Conservation (phyloP, 2,113 vertebrate species). For the Xiphophorus couchianus region DNA sequence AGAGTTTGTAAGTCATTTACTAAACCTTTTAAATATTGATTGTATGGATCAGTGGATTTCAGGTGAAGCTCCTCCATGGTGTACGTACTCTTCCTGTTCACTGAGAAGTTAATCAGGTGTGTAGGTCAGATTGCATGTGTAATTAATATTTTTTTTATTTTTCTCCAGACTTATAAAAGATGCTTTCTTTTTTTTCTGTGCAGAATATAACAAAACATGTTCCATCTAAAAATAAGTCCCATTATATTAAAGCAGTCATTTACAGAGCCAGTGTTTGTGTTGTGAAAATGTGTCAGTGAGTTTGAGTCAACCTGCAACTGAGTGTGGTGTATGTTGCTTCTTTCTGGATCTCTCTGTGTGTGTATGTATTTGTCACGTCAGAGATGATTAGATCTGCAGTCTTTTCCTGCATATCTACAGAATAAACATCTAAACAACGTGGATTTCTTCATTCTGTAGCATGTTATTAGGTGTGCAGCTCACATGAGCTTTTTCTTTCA, state of each 20-base stretch:
- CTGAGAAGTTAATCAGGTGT: neutral
- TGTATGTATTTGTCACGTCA: neutral
- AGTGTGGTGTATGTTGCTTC: neutral
- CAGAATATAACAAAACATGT: neutral
- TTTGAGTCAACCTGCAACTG: neutral
- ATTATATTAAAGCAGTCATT: neutral
- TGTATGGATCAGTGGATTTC: too few species aligned
- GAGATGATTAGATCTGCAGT: neutral
- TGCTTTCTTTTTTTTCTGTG: neutral
- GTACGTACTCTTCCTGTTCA: too few species aligned
- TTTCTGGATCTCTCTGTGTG: neutral
- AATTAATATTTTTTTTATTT: too few species aligned
- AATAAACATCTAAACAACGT: neutral
- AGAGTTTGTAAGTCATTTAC: too few species aligned
- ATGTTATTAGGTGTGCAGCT: neutral
- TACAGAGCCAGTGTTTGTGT: neutral
- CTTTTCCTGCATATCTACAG: neutral
- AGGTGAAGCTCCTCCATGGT: too few species aligned
- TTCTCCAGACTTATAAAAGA: neutral
- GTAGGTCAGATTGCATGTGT: neutral
- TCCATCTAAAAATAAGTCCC: neutral
- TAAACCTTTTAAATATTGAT: too few species aligned
- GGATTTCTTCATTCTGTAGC: neutral
- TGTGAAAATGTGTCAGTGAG: neutral
- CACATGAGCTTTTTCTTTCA: neutral